Evolutionary conservation across 2,888 invertebrate genomes (phyloP), one percentile per base, ranked within the genome.

Genomic region (Platerodrilus igneus): DNA sequence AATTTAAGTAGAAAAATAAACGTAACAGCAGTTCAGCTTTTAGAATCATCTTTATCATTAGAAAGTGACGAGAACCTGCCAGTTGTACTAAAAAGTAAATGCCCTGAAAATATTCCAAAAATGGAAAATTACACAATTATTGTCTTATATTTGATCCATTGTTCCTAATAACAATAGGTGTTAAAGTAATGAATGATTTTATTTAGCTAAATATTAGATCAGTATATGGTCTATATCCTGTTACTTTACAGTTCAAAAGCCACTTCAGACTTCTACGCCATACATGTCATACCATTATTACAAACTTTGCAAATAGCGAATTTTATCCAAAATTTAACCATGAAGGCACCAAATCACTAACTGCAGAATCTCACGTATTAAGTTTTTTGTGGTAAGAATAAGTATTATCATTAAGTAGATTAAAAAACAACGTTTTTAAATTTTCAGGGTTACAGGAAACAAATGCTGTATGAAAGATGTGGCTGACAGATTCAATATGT

Each of bases 391-490:
- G 10, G 25, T 10, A 9, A 22, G 8, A 9, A 25, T 25, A 13
- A 25, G 10, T 10, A 4, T 4, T 13, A 25, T 13, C 14, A 10
- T 3, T 25, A n/a, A 9, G 4, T 22, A 8, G 8, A 22, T 10
- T 4, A 6, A 10, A 9, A 22, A 10, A 10, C 14, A 25, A 13
- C 14, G 14, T 13, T 25, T 25, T 13, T 25, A 13, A 25, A 22
- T 22, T 22, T 22, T 9, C 10, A 22, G 35, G 29, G 35, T 36
- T 36, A 29, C 30, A n/a, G 36, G 36, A 23, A 41, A 41, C 17
- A 41, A 41, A 36, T 36, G 36, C 15, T 41, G 35, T 15, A 15
- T 36, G 7, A 22, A 36, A 20, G 41, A 41, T 20, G 41, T 31
- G 9, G 17, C 36, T 2, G 31, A 41, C 13, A 23, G 41, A 36